Base-by-base conservation (phyloP, 2,888 invertebrate species). In the Alcis repandata region DNA sequence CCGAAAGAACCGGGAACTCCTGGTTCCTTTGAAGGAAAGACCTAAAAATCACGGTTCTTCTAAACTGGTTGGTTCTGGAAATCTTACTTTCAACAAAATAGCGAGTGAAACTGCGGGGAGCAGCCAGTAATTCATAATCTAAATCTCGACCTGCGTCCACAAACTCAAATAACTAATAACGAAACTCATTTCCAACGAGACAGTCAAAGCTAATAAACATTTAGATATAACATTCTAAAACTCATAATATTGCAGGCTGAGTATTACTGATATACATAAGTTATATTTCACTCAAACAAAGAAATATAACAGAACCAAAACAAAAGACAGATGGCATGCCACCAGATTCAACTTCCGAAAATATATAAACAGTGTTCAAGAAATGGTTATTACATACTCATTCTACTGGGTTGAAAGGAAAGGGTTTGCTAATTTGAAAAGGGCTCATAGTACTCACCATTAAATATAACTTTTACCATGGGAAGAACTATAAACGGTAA, bases 151-250 rank as follows among this genome's bases (percentile, higher is more conserved):
- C 36, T 20, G 20, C 19, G 19, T n/a, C 20, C 19, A 51, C 20
- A 36, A 51, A 19, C 51, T 36, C 36, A 33, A 40, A 19, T 38
- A 52, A 38, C 40, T 41, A 53, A 22, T 40, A 53, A 40, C 22
- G 41, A 38, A 53, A 53, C 53, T 53, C 53, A 53, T 53, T 40
- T 10, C 15, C 11, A 53, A 22, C 22, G 45, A 57, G 43, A 43
- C 49, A 48, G 10, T 27, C 51, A 27, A 38, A 52, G 53, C 40
- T 41, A 36, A 40, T 41, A 53, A 53, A 53, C 51, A 49, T 33
- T 17, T 20, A 38, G 20, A 20, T 20, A 52, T 38, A 46, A 36
- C n/a, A 49, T 38, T 48, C 49, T 32, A 33, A 59, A 41, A 49
- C 41, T 15, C 41, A 19, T 40, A 46, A 48, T 0, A 49, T 10